phyloP scores from a whole-genome alignment of 1,140 invertebrate species.

The Eriocheir sinensis region DNA sequence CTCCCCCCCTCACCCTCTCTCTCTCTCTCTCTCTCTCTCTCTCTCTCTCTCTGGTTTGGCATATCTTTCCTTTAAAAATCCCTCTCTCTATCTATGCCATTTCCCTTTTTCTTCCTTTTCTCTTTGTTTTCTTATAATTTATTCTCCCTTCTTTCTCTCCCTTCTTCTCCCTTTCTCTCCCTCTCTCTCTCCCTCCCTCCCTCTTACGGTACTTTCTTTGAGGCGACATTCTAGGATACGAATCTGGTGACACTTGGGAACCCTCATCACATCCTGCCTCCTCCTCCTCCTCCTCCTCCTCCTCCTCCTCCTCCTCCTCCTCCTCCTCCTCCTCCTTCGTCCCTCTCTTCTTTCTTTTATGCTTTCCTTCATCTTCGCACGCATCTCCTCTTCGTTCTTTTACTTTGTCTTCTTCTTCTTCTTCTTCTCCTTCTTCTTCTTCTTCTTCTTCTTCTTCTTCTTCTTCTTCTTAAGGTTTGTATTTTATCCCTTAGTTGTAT shows the following conservation, averaged over 20 bases:
- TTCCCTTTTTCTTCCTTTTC: too few relatives aligned
- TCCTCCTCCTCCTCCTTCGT: background rate
- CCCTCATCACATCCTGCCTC: background rate
- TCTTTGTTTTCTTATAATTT: background rate
- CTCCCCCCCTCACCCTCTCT: background rate
- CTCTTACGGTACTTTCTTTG: background rate
- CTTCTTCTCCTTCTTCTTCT: background rate
- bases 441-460: background rate
- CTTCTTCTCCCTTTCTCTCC: background rate
- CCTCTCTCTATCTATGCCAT: too few relatives aligned
- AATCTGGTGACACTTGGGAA: background rate
- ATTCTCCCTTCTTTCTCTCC: conserved; percentile 3
- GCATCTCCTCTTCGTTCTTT: background rate
- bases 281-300: background rate
- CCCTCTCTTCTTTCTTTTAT: background rate
- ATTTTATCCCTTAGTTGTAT: background rate
- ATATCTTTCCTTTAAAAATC: background rate
- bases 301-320: background rate
- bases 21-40: conserved; percentile 24
- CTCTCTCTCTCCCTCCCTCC: conserved; percentile 38
- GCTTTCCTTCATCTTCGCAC: background rate
- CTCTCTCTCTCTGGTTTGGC: conserved; percentile 35
- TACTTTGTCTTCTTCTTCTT: background rate
- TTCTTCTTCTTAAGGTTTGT: background rate
- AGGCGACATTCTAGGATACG: background rate